These are phyloP conservation scores for Tipula unca DNA, from an alignment of 2,888 invertebrate genomes.

Conservation along the genomic window DNA sequence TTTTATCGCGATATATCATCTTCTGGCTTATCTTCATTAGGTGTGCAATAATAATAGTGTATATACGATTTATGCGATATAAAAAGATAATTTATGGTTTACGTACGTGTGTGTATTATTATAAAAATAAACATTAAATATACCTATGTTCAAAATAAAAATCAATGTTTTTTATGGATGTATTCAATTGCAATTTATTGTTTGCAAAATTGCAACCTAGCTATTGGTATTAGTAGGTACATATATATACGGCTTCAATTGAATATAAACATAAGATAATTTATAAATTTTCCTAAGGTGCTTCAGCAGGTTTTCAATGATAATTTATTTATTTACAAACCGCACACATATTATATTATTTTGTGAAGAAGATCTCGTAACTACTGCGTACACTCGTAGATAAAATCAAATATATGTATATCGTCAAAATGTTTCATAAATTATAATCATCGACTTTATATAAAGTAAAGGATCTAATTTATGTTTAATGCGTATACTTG, in stretches of 20 bases:
- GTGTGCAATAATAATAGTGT: background rate
- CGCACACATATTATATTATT: background rate
- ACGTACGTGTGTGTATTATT: background rate
- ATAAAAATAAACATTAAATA: background rate
- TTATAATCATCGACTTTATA: background rate
- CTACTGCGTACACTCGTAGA: background rate
- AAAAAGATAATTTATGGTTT: background rate
- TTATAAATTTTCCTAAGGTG: background rate
- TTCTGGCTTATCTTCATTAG: background rate
- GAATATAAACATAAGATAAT: background rate
- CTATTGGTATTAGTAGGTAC: no score
- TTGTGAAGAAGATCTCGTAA: background rate
- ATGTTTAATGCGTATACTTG: background rate
- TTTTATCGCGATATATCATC: background rate
- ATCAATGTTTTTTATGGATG: background rate
- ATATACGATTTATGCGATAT: background rate
- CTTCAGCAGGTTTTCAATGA: background rate
- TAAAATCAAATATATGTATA: background rate
- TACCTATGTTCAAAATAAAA: background rate
- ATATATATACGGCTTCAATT: background rate
- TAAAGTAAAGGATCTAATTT: background rate
- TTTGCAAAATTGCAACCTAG: background rate
- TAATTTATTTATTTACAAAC: background rate
- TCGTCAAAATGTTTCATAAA: background rate
- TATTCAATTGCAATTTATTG: background rate